Base-by-base conservation (phyloP, 2,888 invertebrate species). In the Tanypteryx hageni region DNA sequence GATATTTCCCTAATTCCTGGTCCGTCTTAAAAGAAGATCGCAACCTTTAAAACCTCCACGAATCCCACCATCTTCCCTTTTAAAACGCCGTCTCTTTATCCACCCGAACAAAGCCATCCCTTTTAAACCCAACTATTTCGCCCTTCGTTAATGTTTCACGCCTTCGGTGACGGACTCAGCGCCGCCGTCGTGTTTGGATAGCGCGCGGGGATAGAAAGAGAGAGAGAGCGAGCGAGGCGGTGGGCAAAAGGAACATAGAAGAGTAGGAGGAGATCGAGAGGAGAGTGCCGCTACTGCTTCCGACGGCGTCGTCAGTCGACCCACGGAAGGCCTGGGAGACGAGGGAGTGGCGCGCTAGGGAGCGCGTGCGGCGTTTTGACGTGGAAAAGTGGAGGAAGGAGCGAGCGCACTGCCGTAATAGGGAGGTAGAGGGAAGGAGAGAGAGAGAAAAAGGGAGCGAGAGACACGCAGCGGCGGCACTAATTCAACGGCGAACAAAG, bases 141-240 rank as follows among this genome's bases (percentile, higher is more conserved):
- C 59, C 61, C 86, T 68, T 89, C 89, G 44, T 89, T 44, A 89
- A 64, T 68, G 44, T 68, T 89, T 89, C 64, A 89, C 64, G 56
- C 64, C 44, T 56, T 44, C 18, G 44, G 64, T 57, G 57, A 83
- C 31, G 57, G 83, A 82, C 83, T 18, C 44, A 18, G 44, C 64
- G 31, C 61, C 18, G 31, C 8, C 16, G 31, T 8, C 89, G 89
- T 44, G 61, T 86, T 86, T 31, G 86, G 61, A 31, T 64, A 18
- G 27, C 27, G 44, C 18, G 31, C 61, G 58, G 27, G 44, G 44
- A 44, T 14, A 44, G 83, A 56, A 4, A 44, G 44, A 44, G 44
- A 81, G 22, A 22, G 81, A 14, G 84, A 84, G 57, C 4, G 27
- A 84, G 84, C n/a, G 57, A n/a, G 56, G n/a, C 18, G 8, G n/a